These are phyloP conservation scores for Grantiella picta DNA, from an alignment of 2,113 vertebrate species.

Conservation along the genomic window DNA sequence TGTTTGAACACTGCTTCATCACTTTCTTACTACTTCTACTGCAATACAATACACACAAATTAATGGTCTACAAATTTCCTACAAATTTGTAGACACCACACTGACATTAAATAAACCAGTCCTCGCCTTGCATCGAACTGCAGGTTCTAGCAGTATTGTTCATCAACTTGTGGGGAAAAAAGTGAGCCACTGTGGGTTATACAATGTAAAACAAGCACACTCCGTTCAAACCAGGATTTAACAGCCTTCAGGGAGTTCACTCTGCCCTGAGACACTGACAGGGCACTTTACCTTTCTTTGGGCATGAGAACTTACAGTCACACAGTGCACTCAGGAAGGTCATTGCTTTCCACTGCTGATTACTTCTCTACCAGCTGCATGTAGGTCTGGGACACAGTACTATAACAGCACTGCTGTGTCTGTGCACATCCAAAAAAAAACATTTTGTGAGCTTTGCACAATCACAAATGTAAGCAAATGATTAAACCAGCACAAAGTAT, in stretches of 20 bases:
- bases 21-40: background rate
- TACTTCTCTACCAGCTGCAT: background rate
- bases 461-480: background rate
- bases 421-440: background rate
- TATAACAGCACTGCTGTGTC: background rate
- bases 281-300: background rate
- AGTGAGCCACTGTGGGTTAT: background rate
- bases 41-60: background rate
- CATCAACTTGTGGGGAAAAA: background rate
- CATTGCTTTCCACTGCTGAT: background rate
- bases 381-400: background rate
- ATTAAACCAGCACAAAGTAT: background rate
- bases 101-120: background rate
- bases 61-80: background rate
- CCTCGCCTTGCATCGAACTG: background rate
- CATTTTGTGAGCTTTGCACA: background rate
- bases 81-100: background rate
- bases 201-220: background rate
- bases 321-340: background rate
- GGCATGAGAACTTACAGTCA: background rate
- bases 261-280: background rate
- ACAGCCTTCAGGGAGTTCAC: background rate
- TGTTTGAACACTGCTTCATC: background rate
- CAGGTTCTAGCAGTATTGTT: background rate
- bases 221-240: background rate